phyloP scores from a whole-genome alignment of 2,888 invertebrate species.

The Troilus luridus region DNA sequence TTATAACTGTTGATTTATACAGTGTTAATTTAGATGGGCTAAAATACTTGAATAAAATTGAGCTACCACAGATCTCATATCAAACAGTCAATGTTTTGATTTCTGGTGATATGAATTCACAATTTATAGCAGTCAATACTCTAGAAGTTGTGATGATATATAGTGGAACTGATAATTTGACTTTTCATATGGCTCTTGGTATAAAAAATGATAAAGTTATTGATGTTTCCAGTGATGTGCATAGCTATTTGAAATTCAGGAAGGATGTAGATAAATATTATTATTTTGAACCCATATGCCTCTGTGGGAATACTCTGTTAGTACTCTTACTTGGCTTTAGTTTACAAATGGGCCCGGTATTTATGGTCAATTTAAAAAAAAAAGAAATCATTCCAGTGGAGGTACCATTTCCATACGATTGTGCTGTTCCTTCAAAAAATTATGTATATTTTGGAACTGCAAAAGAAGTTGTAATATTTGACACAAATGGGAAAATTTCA shows the following conservation, averaged over 20 bases:
- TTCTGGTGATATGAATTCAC: conserved; percentile 16
- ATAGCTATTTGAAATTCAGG: neutral
- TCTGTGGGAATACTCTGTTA: conserved; percentile 18
- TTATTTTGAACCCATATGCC: conserved; percentile 32
- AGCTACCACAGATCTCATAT: neutral
- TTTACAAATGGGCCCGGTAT: conserved; percentile 31
- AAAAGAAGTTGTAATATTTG: conserved; percentile 40
- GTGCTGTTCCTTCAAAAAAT: conserved; percentile 24
- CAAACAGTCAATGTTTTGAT: neutral
- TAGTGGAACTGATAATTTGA: neutral
- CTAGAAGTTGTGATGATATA: conserved; percentile 8
- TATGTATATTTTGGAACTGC: conserved; percentile 39
- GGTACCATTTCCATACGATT: neutral
- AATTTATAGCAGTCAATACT: neutral
- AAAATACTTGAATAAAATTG: neutral
- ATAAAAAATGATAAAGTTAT: conserved; percentile 26
- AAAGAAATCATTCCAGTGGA: neutral
- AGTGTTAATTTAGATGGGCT: neutral
- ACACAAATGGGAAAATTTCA: conserved; percentile 10
- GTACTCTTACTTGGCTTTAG: neutral
- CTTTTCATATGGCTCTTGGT: conserved; percentile 40
- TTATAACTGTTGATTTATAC: neutral
- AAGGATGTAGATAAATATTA: neutral
- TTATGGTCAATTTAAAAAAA: neutral
- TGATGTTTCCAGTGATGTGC: neutral